Evolutionary conservation across 2,113 vertebrate genomes (phyloP).

Genomic region (Illadopsis cleaveri): DNA sequence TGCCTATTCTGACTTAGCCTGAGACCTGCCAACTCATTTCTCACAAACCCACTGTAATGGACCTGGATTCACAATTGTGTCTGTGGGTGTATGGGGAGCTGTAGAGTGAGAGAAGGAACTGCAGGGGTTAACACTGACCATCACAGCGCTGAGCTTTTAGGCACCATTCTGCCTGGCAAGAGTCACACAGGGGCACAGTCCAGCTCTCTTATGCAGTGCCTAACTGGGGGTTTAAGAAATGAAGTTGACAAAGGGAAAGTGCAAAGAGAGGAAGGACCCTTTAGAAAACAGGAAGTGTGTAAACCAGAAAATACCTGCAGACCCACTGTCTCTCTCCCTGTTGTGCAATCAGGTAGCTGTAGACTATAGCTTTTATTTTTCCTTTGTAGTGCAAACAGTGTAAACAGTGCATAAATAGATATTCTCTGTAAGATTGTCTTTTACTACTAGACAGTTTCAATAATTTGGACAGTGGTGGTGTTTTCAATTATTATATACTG

Average conservation of each 20-base stretch:
- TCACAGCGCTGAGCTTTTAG: neutral
- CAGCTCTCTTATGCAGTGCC: neutral
- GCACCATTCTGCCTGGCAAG: too few species aligned
- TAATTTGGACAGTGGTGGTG: neutral
- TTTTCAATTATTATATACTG: neutral
- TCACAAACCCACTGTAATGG: neutral
- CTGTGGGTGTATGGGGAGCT: rapidly evolving
- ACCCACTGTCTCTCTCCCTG: neutral
- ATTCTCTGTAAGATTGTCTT: neutral
- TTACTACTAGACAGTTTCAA: neutral
- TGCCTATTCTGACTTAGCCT: neutral
- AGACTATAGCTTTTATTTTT: neutral
- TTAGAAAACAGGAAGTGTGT: neutral
- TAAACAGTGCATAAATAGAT: neutral
- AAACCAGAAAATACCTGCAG: neutral
- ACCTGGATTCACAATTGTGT: neutral
- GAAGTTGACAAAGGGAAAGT: neutral
- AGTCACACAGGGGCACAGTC: too few species aligned
- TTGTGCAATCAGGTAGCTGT: neutral
- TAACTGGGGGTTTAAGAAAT: neutral
- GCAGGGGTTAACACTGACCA: neutral
- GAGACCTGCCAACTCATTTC: neutral
- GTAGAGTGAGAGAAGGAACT: neutral
- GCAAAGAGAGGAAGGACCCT: neutral
- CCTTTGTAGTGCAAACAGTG: neutral